Conservation (phyloP, 2,888 invertebrate species). For the Sinodicranocentrus sp. region DNA sequence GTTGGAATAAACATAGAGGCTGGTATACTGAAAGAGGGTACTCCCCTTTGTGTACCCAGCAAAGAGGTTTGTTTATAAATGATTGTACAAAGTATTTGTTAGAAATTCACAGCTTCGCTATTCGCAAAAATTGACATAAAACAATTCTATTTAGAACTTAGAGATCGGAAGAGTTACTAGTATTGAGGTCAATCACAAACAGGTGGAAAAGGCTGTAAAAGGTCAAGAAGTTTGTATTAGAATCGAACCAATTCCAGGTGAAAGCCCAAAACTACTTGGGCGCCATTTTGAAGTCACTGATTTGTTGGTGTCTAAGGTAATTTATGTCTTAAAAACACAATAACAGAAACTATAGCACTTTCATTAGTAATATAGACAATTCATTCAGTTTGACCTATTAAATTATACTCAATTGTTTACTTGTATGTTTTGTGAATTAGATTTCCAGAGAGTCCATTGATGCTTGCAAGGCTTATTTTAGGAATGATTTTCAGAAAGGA, state of each 20-base stretch:
- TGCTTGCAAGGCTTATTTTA: conserved; percentile 99
- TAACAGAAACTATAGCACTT: too few species aligned
- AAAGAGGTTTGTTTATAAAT: conserved; percentile 86
- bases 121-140: too few species aligned
- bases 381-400: too few species aligned
- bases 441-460: conserved; percentile 99
- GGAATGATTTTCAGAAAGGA: conserved; percentile 96
- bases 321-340: too few species aligned
- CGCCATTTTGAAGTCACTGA: conserved; percentile 99
- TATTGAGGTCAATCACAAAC: conserved; percentile 97
- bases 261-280: conserved; percentile 99
- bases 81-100: too few species aligned
- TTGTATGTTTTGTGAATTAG: conserved; percentile 82
- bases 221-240: conserved; percentile 98
- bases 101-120: too few species aligned
- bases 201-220: conserved; percentile 94
- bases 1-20: conserved; percentile 97
- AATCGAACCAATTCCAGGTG: conserved; percentile 98
- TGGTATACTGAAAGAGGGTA: conserved; percentile 96
- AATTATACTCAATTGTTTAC: too few species aligned
- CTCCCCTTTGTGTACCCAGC: conserved; percentile 97
- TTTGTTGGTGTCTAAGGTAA: conserved; percentile 95
- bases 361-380: too few species aligned
- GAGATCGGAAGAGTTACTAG: conserved; percentile 96
- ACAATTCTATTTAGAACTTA: conserved; percentile 89